Base-by-base conservation (phyloP, 53 echinoderm and acorn worm genomes). In the Echinometra lucunter region DNA sequence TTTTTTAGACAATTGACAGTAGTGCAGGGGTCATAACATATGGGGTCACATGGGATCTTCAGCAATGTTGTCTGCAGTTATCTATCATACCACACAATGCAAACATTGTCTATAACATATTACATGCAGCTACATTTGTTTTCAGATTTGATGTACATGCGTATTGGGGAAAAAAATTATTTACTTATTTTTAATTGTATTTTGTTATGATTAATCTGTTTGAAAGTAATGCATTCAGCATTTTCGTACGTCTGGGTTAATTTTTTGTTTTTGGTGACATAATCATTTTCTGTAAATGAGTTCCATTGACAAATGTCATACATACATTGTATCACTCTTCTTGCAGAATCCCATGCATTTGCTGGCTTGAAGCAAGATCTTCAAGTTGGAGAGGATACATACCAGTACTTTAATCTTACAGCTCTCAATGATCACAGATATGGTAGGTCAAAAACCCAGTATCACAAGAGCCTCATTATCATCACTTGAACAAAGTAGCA, bases 351-450 rank as follows among this genome's bases (percentile, higher is more conserved):
- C 45, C 94, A 95, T 92, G 90, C 92, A 74, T 98, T 94, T 83
- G 56, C 94, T 81, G 69, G 94, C 44, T 82, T 96, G 88, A 96
- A 97, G 89, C 93, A 98, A 70, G 91, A 70, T 23, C 69, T 98
- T 67, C 89, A 91, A 45, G 96, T 98, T 25, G 96, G 88, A 9
- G 96, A 94, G 23, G 74, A 97, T 34, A 90, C 89, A 12, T 95
- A 96, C 74, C 96, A 98, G 89, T 98, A 96, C 95, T 98, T 95
- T 94, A 97, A 97, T 94, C 96, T 97, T n/a, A 83, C 96, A 83
- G 96, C 95, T 88, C 96, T 98, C 89, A 92, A 97, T 12, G 98
- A 98, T 95, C 78, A 93, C 49, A 96, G 97, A 97, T 98, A 98
- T 95, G 97, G 98, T 98, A 89, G 97, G 95, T 67, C n/a, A 85